These are phyloP conservation scores for Aurelia sp. DNA, from an alignment of 30 jellyfish, hydroid and myxozoan genomes.

Conservation along the genomic window DNA sequence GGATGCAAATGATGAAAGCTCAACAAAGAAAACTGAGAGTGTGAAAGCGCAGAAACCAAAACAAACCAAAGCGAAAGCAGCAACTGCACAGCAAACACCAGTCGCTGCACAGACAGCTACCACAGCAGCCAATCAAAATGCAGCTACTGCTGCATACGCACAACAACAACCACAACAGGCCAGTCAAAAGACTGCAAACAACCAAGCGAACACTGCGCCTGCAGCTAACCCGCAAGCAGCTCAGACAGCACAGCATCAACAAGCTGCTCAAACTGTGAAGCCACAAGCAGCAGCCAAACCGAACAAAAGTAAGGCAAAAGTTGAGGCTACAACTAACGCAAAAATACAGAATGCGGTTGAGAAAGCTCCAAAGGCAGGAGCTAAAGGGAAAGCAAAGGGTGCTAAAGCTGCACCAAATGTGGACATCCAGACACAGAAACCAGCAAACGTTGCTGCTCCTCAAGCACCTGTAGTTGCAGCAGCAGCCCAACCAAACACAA, in stretches of 20 bases:
- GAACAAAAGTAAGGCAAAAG: slow-evolving; percentile 15
- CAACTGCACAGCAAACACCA: slow-evolving; percentile 22
- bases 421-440: neutral
- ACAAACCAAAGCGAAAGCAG: neutral
- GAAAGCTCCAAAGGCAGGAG: neutral
- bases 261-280: slow-evolving; percentile 16
- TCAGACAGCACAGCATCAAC: slow-evolving; percentile 7
- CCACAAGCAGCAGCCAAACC: slow-evolving; percentile 7
- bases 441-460: neutral
- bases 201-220: neutral
- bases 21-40: neutral
- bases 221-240: slow-evolving; percentile 4
- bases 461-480: slow-evolving; percentile 4
- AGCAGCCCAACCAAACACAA: slow-evolving; percentile 8
- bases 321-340: slow-evolving; percentile 16
- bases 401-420: neutral
- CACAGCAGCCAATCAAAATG: neutral
- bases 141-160: slow-evolving; percentile 7
- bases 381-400: slow-evolving; percentile 20
- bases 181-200: slow-evolving; percentile 2
- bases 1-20: neutral
- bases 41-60: slow-evolving; percentile 2
- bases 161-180: slow-evolving; percentile 13
- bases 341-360: slow-evolving; percentile 18
- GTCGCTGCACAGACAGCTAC: neutral